Percentiles rank a stretch among this genome's conserved stretches.
Conservation (phyloP, 2,113 vertebrate genomes). For the Redunca redunca region DNA sequence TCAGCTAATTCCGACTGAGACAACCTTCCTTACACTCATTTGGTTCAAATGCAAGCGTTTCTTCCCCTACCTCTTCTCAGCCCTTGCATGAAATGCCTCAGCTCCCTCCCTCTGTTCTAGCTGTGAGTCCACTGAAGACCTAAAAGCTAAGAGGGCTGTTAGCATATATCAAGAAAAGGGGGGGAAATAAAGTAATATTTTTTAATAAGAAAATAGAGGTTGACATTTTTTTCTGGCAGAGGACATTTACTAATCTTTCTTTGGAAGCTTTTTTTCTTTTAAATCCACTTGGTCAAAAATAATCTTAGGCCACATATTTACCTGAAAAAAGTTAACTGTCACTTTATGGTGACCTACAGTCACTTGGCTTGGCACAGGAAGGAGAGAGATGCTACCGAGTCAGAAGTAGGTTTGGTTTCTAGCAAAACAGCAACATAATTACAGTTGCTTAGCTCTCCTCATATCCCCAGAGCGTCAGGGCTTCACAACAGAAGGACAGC, state of each 20-base stretch:
- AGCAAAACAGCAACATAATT: neutral
- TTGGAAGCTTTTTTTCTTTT: neutral
- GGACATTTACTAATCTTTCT: slow-evolving; percentile 30
- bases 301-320: slow-evolving; percentile 14
- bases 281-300: neutral
- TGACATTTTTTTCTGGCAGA: slow-evolving; percentile 38
- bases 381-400: neutral
- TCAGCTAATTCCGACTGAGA: neutral
- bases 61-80: neutral
- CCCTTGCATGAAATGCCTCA: slow-evolving; percentile 22
- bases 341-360: neutral
- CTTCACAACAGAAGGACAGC: neutral
- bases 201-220: slow-evolving; percentile 34
- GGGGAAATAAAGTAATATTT: neutral
- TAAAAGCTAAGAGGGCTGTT: slow-evolving; percentile 35
- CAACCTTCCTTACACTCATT: neutral
- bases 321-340: neutral
- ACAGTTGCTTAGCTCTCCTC: neutral
- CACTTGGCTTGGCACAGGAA: neutral
- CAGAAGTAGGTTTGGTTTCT: neutral
- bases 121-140: slow-evolving; percentile 36
- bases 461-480: neutral
- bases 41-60: neutral
- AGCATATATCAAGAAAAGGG: neutral
- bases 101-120: neutral